A percentile compares a stretch with the other conserved stretches of the same genome.
These are phyloP conservation scores for Vespertilio murinus DNA, from an alignment of 2,797 vertebrate species.

Conservation along the genomic window DNA sequence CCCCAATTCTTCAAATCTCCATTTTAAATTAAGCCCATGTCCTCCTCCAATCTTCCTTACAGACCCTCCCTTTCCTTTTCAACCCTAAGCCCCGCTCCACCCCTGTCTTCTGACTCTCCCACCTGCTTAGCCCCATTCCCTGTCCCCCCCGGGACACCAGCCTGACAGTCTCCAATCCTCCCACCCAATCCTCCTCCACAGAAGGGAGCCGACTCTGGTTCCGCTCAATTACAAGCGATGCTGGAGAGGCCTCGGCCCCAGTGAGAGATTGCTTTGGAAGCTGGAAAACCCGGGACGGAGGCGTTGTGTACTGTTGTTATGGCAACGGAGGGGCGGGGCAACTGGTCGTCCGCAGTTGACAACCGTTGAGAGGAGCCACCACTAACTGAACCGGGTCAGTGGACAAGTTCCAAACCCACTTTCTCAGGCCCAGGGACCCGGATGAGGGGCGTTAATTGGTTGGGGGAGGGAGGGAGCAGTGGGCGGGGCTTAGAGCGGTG, in stretches of 20 bases:
- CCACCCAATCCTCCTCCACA: background rate
- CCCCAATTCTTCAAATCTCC: background rate
- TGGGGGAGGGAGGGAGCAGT: too few species aligned
- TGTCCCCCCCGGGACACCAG: background rate
- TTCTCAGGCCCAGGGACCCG: background rate
- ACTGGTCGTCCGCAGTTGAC: background rate
- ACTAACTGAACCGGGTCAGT: background rate
- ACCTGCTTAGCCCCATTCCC: background rate
- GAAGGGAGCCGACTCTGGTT: background rate
- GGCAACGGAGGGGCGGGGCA: conserved; percentile 50
- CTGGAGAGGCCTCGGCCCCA: background rate
- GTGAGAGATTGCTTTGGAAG: background rate
- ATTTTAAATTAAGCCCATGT: background rate
- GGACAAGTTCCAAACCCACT: background rate
- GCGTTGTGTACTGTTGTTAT: conserved; percentile 68
- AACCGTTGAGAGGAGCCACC: background rate
- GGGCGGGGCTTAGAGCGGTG: background rate
- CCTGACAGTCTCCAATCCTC: background rate
- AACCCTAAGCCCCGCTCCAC: background rate
- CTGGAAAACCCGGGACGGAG: background rate
- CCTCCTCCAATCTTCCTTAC: background rate
- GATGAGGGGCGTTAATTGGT: background rate
- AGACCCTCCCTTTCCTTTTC: background rate
- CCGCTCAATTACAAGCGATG: conserved; percentile 19
- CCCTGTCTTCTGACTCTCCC: background rate